Base-by-base conservation (phyloP, 2,797 vertebrate species). In the Sebastes hubbsi region DNA sequence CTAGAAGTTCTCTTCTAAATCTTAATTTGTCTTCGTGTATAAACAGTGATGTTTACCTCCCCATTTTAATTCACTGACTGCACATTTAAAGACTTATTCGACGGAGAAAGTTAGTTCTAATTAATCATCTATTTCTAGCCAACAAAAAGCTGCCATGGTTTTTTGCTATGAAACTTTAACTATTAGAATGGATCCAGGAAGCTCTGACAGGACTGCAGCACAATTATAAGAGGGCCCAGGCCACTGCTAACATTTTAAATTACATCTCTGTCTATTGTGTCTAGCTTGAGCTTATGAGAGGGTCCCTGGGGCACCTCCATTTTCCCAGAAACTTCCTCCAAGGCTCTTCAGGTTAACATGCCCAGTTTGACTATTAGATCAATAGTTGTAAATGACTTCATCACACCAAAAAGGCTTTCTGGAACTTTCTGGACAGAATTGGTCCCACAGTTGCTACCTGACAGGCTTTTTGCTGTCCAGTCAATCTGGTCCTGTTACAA, bases 321-420 rank as follows among this genome's bases (percentile, higher is more conserved):
- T 93, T 94, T 89, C 91, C 91, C 93, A 94, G 91, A 93, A 93
- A 92, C 92, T 92, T 91, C 93, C 91, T 94, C 87, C 86, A 89
- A 92, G 94, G 92, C 93, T 93, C 90, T 91, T 93, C 90, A 91
- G 92, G 94, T 95, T 94, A 95, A 95, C 93, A 89, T 92, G 91
- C 84, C 88, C 90, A 77, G 89, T 94, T 95, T 93, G 91, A 96
- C 94, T 91, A 92, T 93, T 83, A 92, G 92, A 96, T 95, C 95
- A 95, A 96, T 96, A 95, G 93, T 93, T 95, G 92, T 94, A 95
- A 96, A 95, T 94, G 93, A 95, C 93, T 95, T 95, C 89, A 95
- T 96, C 92, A 88, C 89, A 87, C 80, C 88, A 89, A 91, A 92
- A 92, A 92, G 90, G 87, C 87, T 52, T n/a, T 52, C 49, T 52